Conservation (phyloP, 2,888 invertebrate species). For the Agriopis marginaria region DNA sequence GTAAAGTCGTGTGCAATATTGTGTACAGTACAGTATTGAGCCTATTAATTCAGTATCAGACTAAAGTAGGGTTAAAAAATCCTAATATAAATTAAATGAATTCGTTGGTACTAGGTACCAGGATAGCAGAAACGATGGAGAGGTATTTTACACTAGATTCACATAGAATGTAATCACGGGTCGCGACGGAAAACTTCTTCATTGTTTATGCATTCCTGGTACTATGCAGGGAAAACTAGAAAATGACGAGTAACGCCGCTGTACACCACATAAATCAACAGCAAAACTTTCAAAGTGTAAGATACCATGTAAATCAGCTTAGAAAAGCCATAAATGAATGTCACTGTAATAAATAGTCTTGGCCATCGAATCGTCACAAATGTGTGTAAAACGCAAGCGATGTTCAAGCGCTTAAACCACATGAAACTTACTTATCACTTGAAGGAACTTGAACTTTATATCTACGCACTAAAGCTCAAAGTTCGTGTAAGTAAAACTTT, state of each 20-base stretch:
- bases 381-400: conserved; percentile 67
- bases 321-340: conserved; percentile 58
- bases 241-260: not conserved
- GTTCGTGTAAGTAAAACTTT: conserved; percentile 16
- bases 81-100: too few species aligned
- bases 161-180: too few species aligned
- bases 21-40: too few species aligned
- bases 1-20: too few species aligned
- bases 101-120: too few species aligned
- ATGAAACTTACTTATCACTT: conserved; percentile 10
- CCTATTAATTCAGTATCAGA: too few species aligned
- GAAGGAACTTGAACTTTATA: conserved; percentile 22
- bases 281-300: conserved; percentile 4
- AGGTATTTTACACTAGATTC: too few species aligned
- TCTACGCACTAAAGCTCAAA: conserved; percentile 8
- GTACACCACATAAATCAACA: not conserved
- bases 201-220: too few species aligned
- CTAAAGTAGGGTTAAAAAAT: too few species aligned
- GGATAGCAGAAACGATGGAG: too few species aligned
- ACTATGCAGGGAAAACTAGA: not conserved
- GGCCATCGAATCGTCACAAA: conserved; percentile 65
- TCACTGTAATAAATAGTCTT: conserved; percentile 63
- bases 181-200: too few species aligned
- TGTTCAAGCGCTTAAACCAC: conserved; percentile 57
- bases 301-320: conserved; percentile 39